phyloP scores from a whole-genome alignment of 1,140 invertebrate genomes.

The Lanistes nyassanus region DNA sequence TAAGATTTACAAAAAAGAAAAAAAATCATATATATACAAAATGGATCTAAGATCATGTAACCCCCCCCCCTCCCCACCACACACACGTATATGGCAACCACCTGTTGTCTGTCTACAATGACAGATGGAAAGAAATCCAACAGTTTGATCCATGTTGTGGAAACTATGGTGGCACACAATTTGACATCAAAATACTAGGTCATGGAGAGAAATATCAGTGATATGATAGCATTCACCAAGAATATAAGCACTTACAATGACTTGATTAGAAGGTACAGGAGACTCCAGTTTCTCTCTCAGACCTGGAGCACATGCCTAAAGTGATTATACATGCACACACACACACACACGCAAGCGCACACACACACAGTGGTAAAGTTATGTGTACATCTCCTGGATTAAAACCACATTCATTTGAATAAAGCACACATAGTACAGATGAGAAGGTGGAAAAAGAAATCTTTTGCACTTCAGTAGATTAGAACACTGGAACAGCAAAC shows the following conservation, averaged over 20 bases:
- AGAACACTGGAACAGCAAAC: too few species aligned
- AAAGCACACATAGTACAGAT: not conserved
- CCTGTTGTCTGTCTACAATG: not conserved
- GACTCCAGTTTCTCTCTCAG: slow-evolving; percentile 76
- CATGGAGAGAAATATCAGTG: too few species aligned
- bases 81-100: too few species aligned
- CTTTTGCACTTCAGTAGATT: too few species aligned
- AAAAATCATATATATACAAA: not conserved
- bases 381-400: too few species aligned
- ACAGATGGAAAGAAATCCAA: not conserved
- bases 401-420: not conserved
- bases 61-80: not conserved
- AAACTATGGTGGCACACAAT: not conserved
- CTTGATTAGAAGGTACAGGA: slow-evolving; percentile 76
- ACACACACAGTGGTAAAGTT: too few species aligned
- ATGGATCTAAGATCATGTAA: not conserved
- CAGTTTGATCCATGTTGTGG: too few species aligned
- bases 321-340: not conserved
- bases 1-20: not conserved
- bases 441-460: not conserved
- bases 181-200: not conserved
- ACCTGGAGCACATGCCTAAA: slow-evolving; percentile 76
- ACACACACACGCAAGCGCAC: not conserved
- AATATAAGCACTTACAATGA: slow-evolving; percentile 68
- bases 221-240: too few species aligned